phyloP scores from a whole-genome alignment of 2,113 vertebrate species.

The Uria lomvia region DNA sequence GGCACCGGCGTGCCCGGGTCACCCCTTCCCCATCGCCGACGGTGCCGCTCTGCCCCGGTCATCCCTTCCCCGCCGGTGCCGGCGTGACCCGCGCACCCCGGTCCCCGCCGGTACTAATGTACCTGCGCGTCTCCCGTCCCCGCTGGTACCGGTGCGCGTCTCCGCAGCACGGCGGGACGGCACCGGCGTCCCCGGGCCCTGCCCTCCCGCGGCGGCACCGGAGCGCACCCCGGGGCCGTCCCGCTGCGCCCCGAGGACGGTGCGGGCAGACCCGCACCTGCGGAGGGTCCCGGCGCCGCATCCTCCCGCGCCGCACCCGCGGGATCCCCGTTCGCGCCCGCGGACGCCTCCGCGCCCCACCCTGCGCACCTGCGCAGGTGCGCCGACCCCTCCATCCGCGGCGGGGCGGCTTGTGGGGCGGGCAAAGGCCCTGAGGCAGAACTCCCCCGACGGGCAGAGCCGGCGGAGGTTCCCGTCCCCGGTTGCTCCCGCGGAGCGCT shows the following conservation, averaged over 20 bases:
- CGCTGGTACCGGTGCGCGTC: neutral
- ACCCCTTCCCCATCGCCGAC: too few species aligned
- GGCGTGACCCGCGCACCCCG: neutral
- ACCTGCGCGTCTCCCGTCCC: neutral
- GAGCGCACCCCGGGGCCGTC: neutral
- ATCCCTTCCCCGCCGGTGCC: neutral
- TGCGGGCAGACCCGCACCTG: neutral
- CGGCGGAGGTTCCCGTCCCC: too few species aligned
- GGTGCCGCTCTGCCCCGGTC: neutral
- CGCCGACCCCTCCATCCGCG: neutral
- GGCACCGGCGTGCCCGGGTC: neutral
- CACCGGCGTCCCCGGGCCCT: neutral
- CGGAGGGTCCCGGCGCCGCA: too few species aligned
- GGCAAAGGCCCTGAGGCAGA: neutral
- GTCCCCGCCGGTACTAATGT: too few species aligned
- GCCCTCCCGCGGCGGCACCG: neutral
- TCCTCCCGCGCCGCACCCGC: too few species aligned
- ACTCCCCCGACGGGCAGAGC: neutral
- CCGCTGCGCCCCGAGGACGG: neutral
- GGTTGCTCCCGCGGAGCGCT: neutral
- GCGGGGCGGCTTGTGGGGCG: neutral
- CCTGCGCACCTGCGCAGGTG: neutral
- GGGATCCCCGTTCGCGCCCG: neutral
- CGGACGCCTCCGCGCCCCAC: neutral
- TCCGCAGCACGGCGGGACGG: neutral